A percentile compares a stretch with the other conserved stretches of the same genome.
Conservation (phyloP, 2,797 vertebrate genomes). For the Spheniscus humboldti region DNA sequence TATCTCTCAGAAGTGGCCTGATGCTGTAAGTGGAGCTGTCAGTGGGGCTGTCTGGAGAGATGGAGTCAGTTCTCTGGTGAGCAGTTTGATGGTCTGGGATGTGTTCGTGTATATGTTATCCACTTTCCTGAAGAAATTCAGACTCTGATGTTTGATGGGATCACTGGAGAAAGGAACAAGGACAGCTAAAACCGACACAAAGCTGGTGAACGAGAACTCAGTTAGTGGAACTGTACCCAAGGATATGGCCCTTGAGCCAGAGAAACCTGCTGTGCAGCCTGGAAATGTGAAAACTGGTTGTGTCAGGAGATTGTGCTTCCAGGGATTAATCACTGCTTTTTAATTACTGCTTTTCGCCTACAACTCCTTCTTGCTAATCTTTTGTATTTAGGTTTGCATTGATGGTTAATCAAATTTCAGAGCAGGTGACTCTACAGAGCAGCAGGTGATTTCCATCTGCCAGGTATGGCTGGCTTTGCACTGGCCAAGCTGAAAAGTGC, state of each 20-base stretch:
- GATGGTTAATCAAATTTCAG: constrained; percentile 14
- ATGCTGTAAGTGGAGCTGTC: neutral
- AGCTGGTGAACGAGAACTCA: neutral
- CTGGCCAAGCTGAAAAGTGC: neutral
- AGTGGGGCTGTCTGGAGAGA: neutral
- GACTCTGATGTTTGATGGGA: neutral
- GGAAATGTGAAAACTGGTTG: constrained; percentile 7
- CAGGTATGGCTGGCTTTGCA: neutral
- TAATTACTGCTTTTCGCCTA: constrained; percentile 29
- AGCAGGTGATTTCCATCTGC: neutral
- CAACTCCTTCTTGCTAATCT: neutral
- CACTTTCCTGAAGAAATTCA: neutral
- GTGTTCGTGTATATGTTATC: neutral
- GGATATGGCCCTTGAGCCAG: neutral
- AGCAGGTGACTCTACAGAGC: neutral
- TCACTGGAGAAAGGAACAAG: neutral
- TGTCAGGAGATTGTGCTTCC: constrained; percentile 36
- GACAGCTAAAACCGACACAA: neutral
- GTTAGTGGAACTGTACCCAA: neutral
- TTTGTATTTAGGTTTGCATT: neutral
- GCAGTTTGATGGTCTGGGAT: neutral
- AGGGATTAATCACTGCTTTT: constrained; percentile 55
- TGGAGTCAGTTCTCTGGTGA: neutral
- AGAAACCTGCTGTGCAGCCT: constrained; percentile 30
- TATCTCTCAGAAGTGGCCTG: neutral